A percentile compares a stretch with the other conserved stretches of the same genome.
Evolutionary conservation across 2,888 invertebrate species (phyloP).

Genomic region (Macrosoma leucophasiata): DNA sequence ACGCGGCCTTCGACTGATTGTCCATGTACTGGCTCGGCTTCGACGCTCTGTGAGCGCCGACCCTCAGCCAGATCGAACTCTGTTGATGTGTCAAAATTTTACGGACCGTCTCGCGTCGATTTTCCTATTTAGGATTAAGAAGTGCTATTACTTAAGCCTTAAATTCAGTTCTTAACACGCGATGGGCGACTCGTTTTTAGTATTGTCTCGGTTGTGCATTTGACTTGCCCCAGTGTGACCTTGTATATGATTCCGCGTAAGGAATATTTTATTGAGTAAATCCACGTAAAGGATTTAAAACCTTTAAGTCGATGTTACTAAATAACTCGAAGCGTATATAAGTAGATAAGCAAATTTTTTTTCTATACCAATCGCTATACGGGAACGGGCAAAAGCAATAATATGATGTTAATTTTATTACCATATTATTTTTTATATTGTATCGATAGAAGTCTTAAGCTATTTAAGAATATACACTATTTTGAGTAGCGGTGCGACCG

Average conservation of each 20-base stretch:
- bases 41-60: constrained; percentile 56
- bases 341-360: constrained; percentile 69
- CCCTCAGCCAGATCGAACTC: constrained; percentile 34
- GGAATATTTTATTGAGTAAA: constrained; percentile 36
- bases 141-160: constrained; percentile 73
- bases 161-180: constrained; percentile 38
- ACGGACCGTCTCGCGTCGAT: constrained; percentile 52
- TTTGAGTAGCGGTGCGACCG: constrained; percentile 72
- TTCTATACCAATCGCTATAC: constrained; percentile 76
- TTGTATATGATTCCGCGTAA: constrained; percentile 51
- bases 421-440: constrained; percentile 75
- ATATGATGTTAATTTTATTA: constrained; percentile 76
- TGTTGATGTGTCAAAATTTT: constrained; percentile 45
- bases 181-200: constrained; percentile 60
- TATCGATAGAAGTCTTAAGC: constrained; percentile 68
- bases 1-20: constrained; percentile 74
- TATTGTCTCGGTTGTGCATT: constrained; percentile 73
- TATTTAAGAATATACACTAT: constrained; percentile 63
- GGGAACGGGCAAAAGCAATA: constrained; percentile 77
- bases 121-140: constrained; percentile 70
- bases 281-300: constrained; percentile 24
- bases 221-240: constrained; percentile 71
- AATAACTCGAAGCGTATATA: constrained; percentile 63
- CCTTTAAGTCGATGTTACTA: constrained; percentile 58
- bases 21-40: constrained; percentile 62